Percentiles rank a stretch among this genome's conserved stretches.
These are phyloP conservation scores for Corythaixoides concolor DNA, from an alignment of 2,113 vertebrate species.

Conservation along the genomic window DNA sequence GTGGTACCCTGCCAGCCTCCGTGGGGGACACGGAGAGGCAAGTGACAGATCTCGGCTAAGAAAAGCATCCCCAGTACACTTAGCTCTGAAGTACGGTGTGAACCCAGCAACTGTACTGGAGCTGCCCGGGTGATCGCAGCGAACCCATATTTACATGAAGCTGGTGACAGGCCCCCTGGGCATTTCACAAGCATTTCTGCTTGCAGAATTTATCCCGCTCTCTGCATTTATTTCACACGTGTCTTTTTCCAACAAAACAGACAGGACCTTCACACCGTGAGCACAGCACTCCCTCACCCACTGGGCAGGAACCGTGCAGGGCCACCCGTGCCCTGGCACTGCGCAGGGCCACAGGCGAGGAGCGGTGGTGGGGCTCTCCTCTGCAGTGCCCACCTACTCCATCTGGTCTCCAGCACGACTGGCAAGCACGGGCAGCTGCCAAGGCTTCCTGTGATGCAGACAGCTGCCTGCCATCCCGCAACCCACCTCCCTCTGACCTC, in stretches of 20 bases:
- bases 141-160: background rate
- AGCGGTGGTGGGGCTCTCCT: accelerated
- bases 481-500: background rate
- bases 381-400: background rate
- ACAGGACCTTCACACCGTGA: background rate
- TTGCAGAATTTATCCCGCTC: background rate
- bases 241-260: background rate
- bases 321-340: background rate
- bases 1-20: background rate
- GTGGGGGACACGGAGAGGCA: accelerated
- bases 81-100: background rate
- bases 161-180: background rate
- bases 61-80: background rate
- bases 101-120: background rate
- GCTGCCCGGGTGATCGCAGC: background rate
- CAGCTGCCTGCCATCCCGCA: background rate
- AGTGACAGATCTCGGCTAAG: background rate
- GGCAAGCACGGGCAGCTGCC: accelerated
- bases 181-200: background rate
- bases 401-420: accelerated
- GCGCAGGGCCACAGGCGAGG: background rate
- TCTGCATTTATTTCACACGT: background rate
- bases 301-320: accelerated
- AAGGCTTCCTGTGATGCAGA: background rate
- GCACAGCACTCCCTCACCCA: background rate